phyloP scores from a whole-genome alignment of 2,888 invertebrate species.

The Noctuana brunneofusca region DNA sequence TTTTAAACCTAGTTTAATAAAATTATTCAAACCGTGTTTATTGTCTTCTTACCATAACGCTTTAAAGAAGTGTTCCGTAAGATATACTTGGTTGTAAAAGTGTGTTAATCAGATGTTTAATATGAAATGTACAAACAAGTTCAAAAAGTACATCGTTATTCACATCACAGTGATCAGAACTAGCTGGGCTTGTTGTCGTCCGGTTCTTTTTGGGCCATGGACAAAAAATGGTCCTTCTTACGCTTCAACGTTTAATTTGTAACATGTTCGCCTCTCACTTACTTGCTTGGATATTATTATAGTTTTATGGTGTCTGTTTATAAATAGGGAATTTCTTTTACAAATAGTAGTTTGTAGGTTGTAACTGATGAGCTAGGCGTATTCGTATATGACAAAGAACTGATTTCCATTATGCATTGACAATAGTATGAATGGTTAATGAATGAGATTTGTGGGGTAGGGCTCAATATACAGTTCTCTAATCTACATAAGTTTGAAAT shows the following conservation, averaged over 20 bases:
- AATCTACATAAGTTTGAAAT: neutral
- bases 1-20: neutral
- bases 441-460: constrained; percentile 9
- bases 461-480: neutral
- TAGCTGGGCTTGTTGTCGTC: constrained; percentile 50
- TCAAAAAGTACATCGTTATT: constrained; percentile 36
- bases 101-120: constrained; percentile 21
- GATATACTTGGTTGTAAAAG: constrained; percentile 3
- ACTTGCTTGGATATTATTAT: neutral
- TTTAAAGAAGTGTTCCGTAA: neutral
- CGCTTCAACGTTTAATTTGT: constrained; percentile 38
- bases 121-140: constrained; percentile 29
- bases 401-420: constrained; percentile 9
- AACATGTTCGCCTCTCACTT: constrained; percentile 28
- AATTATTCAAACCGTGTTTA: neutral
- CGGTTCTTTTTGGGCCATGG: constrained; percentile 70
- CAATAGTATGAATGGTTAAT: constrained; percentile 1
- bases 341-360: constrained; percentile 9
- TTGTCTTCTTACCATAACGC: neutral
- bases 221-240: constrained; percentile 58
- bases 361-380: constrained; percentile 25
- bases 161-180: constrained; percentile 38
- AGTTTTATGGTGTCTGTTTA: neutral
- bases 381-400: constrained; percentile 23
- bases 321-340: constrained; percentile 6